Base-by-base conservation (phyloP, 2,888 invertebrate species). In the Eucera pruinosa region DNA sequence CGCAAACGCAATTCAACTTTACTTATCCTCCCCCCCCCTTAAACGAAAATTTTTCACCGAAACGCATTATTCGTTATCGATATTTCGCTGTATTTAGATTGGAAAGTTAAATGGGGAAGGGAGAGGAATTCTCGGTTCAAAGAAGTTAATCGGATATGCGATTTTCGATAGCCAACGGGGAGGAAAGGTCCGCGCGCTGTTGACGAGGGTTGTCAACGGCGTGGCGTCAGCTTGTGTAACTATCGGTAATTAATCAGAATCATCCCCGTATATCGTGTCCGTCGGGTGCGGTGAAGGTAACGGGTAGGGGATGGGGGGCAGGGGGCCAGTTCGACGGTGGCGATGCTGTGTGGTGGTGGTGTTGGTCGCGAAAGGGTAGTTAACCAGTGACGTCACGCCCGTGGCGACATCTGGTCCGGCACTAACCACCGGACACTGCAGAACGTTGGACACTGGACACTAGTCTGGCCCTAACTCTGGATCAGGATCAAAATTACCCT, bases 181-280 rank as follows among this genome's bases (percentile, higher is more conserved):
- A 36, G 68, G 67, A 47, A 67, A 57, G 69, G 70, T 68, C 68
- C 64, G 55, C 64, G 55, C 68, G 52, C 64, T 71, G 73, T 70
- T 80, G 80, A 83, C 85, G 85, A 83, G 87, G 87, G 85, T 83
- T 88, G 87, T 88, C 88, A 84, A 83, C 84, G 86, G 84, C 78
- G 78, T 86, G 90, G 90, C 91, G 91, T 89, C 92, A 91, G 92
- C 92, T 91, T 91, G 91, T 89, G 89, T 87, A 91, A 91, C 92
- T 90, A 92, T 92, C 90, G 92, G 91, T 90, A 92, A 92, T 92
- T 92, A 92, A 92, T 92, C 91, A 92, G 91, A 91, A 92, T 92
- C 90, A 91, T 91, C 91, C 90, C 89, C 88, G 88, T 87, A 86
- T 89, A 90, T 88, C 87, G 89, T 87, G 88, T 87, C 86, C 82